These are phyloP conservation scores for Callyntrura sp. DNA, from an alignment of 2,888 invertebrate species.

Conservation along the genomic window DNA sequence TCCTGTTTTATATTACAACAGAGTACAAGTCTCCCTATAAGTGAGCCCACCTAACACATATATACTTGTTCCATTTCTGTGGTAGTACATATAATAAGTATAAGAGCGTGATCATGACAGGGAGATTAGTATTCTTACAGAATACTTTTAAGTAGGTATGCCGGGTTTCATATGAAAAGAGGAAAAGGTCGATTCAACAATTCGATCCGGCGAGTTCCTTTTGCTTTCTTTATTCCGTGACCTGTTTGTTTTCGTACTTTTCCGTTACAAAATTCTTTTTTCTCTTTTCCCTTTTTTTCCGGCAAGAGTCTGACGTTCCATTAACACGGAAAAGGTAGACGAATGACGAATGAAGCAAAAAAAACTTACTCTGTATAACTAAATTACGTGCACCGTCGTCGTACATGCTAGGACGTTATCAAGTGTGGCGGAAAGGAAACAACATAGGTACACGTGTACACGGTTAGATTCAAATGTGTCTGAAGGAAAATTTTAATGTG, in stretches of 20 bases:
- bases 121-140: too few species aligned
- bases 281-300: background rate
- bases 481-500: too few species aligned
- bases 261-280: background rate
- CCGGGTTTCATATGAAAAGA: background rate
- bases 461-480: background rate
- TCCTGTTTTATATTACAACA: slow-evolving; percentile 1
- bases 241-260: background rate
- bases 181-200: slow-evolving; percentile 3
- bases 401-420: too few species aligned
- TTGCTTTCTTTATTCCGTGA: background rate
- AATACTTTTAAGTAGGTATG: background rate
- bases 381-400: background rate
- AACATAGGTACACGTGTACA: too few species aligned
- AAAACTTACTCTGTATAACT: background rate
- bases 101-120: background rate
- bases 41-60: too few species aligned
- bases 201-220: background rate
- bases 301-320: background rate
- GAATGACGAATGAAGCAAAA: background rate
- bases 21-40: too few species aligned
- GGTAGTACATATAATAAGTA: background rate
- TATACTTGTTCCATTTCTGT: background rate
- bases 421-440: background rate
- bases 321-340: background rate